Base-by-base conservation (phyloP, 2,113 vertebrate species). In the Polypterus bichir region DNA sequence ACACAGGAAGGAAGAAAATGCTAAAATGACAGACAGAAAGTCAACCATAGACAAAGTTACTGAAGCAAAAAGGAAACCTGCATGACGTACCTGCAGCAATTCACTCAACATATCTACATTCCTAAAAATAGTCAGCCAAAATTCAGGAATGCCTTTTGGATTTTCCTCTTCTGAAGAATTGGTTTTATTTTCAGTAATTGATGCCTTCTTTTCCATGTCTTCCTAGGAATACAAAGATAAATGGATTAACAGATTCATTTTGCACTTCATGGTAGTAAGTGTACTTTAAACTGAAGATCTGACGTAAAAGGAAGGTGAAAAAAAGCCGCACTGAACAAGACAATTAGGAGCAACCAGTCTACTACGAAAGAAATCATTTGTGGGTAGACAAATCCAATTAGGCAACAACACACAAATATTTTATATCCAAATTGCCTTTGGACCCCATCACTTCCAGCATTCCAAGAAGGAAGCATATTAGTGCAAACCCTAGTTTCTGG, bases 121-220 rank as follows among this genome's bases (percentile, higher is more conserved):
- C 74, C 89, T 93, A 72, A 99, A 98, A 75, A 99, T 92, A 58
- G 93, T 96, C 53, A 97, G 90, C 96, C 96, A 99, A 80, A 99
- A 99, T 68, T 96, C 95, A 0, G 95, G 96, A 61, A 99, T 92
- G 71, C 96, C 95, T 78, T 85, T 95, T 47, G 88, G 80, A 65
- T 86, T 85, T 60, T 86, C 79, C 64, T 86, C 85, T 67, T 86
- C 83, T 0, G 66, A 69, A 1, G 80, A 57, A 49, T 83, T 84
- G 10, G 78, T 87, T 77, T 86, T 88, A 57, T 90, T 92, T 59
- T 92, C 88, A 10, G 92, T 86, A 77, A 96, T 77, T 61, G 89
- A 78, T 59, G 87, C 86, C 72, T 89, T 94, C 71, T 84, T 91
- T 76, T 92, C 94, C 69, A 97, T 63, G 46, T 94, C 91, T 63